phyloP scores from a whole-genome alignment of 2,113 vertebrate genomes.

The Vimba vimba region DNA sequence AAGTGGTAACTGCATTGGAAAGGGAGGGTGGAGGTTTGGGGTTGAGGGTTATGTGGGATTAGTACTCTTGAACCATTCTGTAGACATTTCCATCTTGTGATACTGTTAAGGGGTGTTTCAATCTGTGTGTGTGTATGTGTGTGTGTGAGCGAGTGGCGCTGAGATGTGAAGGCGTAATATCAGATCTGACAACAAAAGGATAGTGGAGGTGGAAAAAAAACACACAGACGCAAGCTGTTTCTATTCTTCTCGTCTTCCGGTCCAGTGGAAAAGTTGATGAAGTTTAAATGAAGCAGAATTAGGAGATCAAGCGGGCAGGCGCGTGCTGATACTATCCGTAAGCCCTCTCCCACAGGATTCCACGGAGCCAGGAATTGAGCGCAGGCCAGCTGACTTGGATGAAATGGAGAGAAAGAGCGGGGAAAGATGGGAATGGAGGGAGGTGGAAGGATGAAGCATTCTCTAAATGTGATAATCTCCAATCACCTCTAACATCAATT shows the following conservation, averaged over 20 bases:
- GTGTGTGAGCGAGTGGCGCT: conserved; percentile 55
- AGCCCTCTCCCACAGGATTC: conserved; percentile 65
- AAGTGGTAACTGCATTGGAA: conserved; percentile 20
- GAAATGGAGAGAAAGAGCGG: conserved; percentile 73
- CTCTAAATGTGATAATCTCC: conserved; percentile 99
- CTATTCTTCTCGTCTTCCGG: conserved; percentile 92
- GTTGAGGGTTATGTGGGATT: conserved; percentile 64
- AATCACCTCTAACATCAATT: conserved; percentile 91
- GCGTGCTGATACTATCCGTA: conserved; percentile 77
- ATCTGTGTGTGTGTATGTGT: conserved; percentile 13
- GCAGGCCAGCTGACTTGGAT: conserved; percentile 78
- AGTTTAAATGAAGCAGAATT: conserved; percentile 99
- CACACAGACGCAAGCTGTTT: conserved; percentile 75
- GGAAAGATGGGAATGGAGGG: conserved; percentile 8
- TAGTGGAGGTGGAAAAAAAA: conserved; percentile 51
- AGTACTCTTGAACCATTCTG: conserved; percentile 65
- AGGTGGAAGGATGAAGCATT: conserved; percentile 74
- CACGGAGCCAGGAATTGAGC: conserved; percentile 73
- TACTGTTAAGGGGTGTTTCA: conserved; percentile 38
- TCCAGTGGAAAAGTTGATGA: conserved; percentile 99
- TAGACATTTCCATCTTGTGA: conserved; percentile 51
- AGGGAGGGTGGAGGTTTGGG: conserved; percentile 64
- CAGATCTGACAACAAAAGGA: conserved; percentile 78
- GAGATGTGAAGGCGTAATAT: conserved; percentile 73
- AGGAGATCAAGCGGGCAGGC: conserved; percentile 88